Conservation (phyloP, 2,797 vertebrate species). For the Heteromormyrus szaboi region DNA sequence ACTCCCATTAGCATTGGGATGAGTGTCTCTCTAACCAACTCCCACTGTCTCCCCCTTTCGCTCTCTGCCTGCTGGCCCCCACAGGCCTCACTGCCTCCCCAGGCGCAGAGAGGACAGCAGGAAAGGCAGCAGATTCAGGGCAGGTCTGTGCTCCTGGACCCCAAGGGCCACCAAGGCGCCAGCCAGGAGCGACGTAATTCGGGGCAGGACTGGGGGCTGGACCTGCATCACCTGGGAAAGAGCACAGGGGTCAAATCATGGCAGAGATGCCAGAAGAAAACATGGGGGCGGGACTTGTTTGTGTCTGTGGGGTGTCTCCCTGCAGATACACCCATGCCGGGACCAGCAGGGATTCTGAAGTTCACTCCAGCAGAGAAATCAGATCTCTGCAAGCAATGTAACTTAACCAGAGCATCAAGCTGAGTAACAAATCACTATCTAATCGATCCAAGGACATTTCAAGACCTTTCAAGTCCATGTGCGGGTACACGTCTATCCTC, state of each 20-base stretch:
- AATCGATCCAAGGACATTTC: neutral
- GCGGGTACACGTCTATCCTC: neutral
- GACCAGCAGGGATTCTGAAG: neutral
- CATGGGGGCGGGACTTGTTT: neutral
- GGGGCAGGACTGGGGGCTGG: slow-evolving; percentile 59
- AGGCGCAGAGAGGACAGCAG: slow-evolving; percentile 54
- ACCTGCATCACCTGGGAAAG: slow-evolving; percentile 73
- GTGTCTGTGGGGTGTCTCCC: neutral
- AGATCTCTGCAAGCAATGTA: neutral
- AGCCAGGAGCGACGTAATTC: slow-evolving; percentile 65
- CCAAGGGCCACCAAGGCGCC: slow-evolving; percentile 72
- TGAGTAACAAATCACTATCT: neutral
- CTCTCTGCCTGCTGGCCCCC: neutral
- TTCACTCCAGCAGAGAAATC: neutral
- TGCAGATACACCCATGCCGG: neutral
- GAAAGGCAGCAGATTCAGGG: slow-evolving; percentile 64
- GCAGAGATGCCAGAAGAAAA: neutral
- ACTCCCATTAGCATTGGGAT: neutral
- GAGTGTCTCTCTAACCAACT: neutral
- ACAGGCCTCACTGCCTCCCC: slow-evolving; percentile 41
- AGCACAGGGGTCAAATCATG: neutral
- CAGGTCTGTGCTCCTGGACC: slow-evolving; percentile 67
- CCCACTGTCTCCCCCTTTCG: neutral
- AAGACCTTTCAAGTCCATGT: neutral
- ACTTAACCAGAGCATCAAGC: neutral